Evolutionary conservation across 2,888 invertebrate species (phyloP).

Genomic region (Epinotia ramella): DNA sequence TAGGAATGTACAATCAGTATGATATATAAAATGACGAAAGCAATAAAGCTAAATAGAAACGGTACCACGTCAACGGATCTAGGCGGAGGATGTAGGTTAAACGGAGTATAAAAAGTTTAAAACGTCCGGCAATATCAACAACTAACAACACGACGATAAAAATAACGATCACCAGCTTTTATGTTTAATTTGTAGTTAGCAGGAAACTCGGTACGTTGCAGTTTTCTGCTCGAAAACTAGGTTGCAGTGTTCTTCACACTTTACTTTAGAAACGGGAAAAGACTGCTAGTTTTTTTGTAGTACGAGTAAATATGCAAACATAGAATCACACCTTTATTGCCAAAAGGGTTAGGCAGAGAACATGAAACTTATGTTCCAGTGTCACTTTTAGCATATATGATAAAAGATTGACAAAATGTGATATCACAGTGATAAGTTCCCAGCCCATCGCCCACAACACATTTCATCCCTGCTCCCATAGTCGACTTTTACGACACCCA

Average conservation of each 20-base stretch:
- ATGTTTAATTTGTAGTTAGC: constrained; percentile 31
- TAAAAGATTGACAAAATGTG: too few species aligned
- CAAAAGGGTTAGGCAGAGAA: too few species aligned
- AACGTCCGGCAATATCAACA: constrained; percentile 36
- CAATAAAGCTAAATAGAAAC: constrained; percentile 33
- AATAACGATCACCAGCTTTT: constrained; percentile 30
- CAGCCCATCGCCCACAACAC: too few species aligned
- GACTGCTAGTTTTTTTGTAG: neutral
- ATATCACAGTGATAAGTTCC: too few species aligned
- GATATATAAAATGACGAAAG: constrained; percentile 14
- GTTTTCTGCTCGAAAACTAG: constrained; percentile 17
- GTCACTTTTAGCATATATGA: too few species aligned
- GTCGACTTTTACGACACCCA: too few species aligned
- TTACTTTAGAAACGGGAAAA: constrained; percentile 3
- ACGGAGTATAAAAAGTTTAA: constrained; percentile 42
- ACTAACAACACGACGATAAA: constrained; percentile 39
- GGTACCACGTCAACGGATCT: constrained; percentile 31
- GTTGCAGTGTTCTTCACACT: constrained; percentile 14
- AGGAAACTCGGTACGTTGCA: neutral
- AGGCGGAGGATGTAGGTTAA: constrained; percentile 43
- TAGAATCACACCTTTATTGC: too few species aligned
- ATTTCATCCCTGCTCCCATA: too few species aligned
- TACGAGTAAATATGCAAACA: neutral
- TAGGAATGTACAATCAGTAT: constrained; percentile 16
- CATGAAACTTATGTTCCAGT: too few species aligned